phyloP scores from a whole-genome alignment of 2,797 vertebrate species.

The Propithecus deckenii region DNA sequence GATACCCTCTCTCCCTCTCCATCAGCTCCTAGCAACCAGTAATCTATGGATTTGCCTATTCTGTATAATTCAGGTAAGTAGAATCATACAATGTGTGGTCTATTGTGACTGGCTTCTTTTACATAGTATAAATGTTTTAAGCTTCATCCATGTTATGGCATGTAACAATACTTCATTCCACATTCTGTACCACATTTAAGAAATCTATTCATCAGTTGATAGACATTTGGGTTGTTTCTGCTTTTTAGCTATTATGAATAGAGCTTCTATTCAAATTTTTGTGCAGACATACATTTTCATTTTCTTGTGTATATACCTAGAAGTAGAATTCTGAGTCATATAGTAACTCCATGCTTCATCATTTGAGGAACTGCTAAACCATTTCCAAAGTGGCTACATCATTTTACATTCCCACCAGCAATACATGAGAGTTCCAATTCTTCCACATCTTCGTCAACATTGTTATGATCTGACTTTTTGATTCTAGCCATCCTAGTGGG shows the following conservation, averaged over 20 bases:
- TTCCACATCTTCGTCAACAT: not conserved
- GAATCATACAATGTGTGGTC: not conserved
- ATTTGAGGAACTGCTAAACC: not conserved
- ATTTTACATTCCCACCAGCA: not conserved
- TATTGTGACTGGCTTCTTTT: not conserved
- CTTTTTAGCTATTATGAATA: not conserved
- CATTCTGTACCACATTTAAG: not conserved
- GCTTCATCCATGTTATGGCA: not conserved
- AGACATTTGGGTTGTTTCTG: not conserved
- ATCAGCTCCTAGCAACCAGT: not conserved
- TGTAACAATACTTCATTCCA: not conserved
- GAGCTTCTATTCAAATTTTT: not conserved
- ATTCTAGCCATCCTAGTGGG: not conserved
- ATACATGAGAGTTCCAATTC: not conserved
- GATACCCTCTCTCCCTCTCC: not conserved
- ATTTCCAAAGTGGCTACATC: not conserved
- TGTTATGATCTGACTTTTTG: not conserved
- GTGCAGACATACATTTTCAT: not conserved
- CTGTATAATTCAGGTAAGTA: not conserved
- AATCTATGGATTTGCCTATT: not conserved
- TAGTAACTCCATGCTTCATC: not conserved
- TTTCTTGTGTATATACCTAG: not conserved
- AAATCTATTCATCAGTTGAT: not conserved
- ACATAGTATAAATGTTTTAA: not conserved
- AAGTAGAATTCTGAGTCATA: not conserved